Evolutionary conservation across 2,888 invertebrate genomes (phyloP).

Genomic region (Gryllus longicercus): DNA sequence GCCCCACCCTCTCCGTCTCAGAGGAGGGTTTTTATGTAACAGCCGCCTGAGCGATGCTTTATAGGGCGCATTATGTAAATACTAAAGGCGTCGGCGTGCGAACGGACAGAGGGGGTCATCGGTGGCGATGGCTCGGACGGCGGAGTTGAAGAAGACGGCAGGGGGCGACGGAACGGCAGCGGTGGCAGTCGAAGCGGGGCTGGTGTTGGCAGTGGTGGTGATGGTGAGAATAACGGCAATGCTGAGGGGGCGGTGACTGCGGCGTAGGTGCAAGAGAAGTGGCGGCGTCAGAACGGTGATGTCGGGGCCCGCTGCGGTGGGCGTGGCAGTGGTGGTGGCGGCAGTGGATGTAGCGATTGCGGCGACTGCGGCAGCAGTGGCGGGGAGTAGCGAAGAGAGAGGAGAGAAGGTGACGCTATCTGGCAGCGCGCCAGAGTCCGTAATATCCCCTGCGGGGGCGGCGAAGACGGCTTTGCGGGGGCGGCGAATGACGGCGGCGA

Average conservation of each 20-base stretch:
- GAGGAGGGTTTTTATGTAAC: too few relatives aligned
- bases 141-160: too few relatives aligned
- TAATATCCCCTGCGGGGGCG: background rate
- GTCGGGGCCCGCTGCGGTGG: constrained; percentile 45
- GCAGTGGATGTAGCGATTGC: background rate
- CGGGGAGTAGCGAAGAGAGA: background rate
- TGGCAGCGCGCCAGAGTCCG: background rate
- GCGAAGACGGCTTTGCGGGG: background rate
- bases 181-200: background rate
- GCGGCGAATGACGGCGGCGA: background rate
- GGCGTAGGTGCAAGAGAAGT: constrained; percentile 36
- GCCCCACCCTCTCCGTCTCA: too few relatives aligned
- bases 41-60: too few relatives aligned
- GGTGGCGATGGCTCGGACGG: too few relatives aligned
- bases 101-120: too few relatives aligned
- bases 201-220: background rate
- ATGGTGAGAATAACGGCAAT: constrained; percentile 38
- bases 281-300: constrained; percentile 44
- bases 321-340: background rate
- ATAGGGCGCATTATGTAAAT: too few relatives aligned
- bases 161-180: background rate
- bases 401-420: background rate
- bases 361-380: background rate
- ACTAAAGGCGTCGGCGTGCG: too few relatives aligned
- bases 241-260: constrained; percentile 26